Conservation (phyloP, 2,797 vertebrate species). For the Crax fasciolata region DNA sequence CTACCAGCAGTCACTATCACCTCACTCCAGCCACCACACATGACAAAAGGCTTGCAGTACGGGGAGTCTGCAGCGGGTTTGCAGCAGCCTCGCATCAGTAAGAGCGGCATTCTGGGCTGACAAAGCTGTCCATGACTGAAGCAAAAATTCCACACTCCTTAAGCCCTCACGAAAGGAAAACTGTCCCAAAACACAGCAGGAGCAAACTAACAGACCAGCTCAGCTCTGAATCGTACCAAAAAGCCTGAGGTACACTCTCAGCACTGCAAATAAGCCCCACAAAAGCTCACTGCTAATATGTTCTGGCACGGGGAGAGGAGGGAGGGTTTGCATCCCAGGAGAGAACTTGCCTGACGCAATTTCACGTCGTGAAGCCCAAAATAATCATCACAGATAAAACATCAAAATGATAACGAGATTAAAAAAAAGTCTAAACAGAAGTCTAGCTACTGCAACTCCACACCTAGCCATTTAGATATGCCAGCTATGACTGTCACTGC, state of each 20-base stretch:
- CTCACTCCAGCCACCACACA: background rate
- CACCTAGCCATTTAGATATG: background rate
- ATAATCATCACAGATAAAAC: background rate
- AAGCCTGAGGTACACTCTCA: background rate
- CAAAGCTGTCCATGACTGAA: background rate
- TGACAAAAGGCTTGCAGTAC: background rate
- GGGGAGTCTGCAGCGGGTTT: fast-evolving
- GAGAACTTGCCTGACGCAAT: background rate
- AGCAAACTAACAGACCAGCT: background rate
- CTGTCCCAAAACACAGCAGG: fast-evolving
- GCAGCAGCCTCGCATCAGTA: fast-evolving
- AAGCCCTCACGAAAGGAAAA: background rate
- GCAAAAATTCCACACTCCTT: background rate
- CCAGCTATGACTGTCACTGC: background rate
- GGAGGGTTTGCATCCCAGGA: background rate
- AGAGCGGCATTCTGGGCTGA: background rate
- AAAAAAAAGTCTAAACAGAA: background rate
- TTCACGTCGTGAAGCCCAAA: background rate
- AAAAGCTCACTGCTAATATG: background rate
- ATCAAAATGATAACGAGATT: background rate
- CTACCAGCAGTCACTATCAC: background rate
- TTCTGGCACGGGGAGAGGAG: background rate
- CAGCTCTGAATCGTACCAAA: too few species aligned
- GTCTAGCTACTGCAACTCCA: background rate
- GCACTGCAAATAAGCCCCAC: background rate